These are phyloP conservation scores for Sarcophaga subvicina DNA, from an alignment of 2,888 invertebrate species.

Conservation along the genomic window DNA sequence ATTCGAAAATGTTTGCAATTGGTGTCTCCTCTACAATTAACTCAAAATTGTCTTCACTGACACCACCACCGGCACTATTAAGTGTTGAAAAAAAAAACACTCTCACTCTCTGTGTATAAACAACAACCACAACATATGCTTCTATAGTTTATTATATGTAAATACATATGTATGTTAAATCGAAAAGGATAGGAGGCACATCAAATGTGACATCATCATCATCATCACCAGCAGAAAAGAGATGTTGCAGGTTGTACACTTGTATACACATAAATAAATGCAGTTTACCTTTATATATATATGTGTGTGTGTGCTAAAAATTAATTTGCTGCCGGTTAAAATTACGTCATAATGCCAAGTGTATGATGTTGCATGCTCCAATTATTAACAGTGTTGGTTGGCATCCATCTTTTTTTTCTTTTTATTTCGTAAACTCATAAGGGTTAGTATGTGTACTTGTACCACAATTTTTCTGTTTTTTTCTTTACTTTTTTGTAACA, in stretches of 20 bases:
- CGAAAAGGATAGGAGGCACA: neutral
- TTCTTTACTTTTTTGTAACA: neutral
- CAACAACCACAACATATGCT: no score
- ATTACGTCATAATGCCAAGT: constrained; percentile 79
- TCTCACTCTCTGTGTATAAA: no score
- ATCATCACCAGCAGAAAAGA: neutral
- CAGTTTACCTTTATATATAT: neutral
- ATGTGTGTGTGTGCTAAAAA: constrained; percentile 47
- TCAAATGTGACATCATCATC: neutral
- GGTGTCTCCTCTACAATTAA: constrained; percentile 54
- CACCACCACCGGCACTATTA: neutral
- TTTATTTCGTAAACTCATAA: no score
- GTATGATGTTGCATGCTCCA: constrained; percentile 80
- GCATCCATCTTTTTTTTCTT: neutral
- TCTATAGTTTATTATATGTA: no score
- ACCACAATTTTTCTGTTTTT: neutral
- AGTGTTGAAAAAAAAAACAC: neutral
- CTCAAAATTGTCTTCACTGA: constrained; percentile 28
- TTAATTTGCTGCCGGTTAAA: constrained; percentile 71
- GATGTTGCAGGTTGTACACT: constrained; percentile 35
- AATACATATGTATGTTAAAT: neutral
- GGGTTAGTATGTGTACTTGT: neutral
- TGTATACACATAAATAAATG: neutral
- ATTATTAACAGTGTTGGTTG: constrained; percentile 72
- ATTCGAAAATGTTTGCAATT: constrained; percentile 58